Evolutionary conservation across 2,888 invertebrate species (phyloP).

Genomic region (Lucinisca nassula): DNA sequence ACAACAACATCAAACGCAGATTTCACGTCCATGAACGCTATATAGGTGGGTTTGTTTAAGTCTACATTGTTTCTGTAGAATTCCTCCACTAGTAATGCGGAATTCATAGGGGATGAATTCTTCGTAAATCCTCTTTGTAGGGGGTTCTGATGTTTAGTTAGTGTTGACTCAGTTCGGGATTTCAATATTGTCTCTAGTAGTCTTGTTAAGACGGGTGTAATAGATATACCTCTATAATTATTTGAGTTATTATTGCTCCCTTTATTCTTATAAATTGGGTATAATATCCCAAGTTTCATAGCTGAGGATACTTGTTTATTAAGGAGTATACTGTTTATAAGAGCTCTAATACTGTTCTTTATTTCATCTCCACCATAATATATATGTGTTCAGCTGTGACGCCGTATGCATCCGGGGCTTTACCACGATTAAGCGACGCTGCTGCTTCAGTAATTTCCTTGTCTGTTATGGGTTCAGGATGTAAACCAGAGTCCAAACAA

Average conservation of each 20-base stretch:
- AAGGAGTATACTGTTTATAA: not conserved
- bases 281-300: conserved; percentile 3
- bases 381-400: not conserved
- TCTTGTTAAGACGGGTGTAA: not conserved
- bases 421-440: too few species aligned
- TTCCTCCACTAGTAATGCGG: not conserved
- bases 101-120: conserved; percentile 16
- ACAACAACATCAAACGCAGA: conserved; percentile 12
- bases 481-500: too few species aligned
- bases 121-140: conserved; percentile 11
- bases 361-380: not conserved
- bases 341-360: not conserved
- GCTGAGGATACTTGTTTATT: not conserved
- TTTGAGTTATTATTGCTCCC: conserved; percentile 2
- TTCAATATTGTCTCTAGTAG: not conserved
- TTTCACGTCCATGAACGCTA: conserved; percentile 16
- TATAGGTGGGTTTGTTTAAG: conserved; percentile 10
- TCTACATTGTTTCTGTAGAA: not conserved
- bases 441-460: too few species aligned
- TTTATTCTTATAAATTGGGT: too few species aligned
- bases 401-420: conserved; percentile 7
- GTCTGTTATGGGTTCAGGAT: too few species aligned
- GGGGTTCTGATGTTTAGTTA: not conserved
- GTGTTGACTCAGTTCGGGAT: not conserved
- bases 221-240: not conserved